phyloP scores from a whole-genome alignment of 2,888 invertebrate genomes.

The Zelleria hepariella region DNA sequence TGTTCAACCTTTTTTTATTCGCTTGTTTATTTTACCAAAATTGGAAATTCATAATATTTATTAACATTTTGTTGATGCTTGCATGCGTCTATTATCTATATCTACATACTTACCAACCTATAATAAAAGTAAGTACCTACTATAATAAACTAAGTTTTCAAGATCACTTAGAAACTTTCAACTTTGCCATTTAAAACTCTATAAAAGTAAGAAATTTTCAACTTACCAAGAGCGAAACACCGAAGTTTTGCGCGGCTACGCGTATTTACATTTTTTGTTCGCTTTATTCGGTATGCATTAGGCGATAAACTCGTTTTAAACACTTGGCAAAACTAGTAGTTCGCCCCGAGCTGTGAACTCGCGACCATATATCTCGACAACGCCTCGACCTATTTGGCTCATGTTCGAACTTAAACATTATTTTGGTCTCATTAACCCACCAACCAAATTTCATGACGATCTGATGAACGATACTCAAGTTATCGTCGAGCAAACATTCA shows the following conservation, averaged over 20 bases:
- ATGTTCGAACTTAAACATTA: too few species aligned
- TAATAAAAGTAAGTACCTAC: too few species aligned
- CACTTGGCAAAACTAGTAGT: neutral
- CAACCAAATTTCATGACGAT: too few species aligned
- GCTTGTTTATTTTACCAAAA: neutral
- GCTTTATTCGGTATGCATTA: neutral
- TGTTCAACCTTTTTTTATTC: neutral
- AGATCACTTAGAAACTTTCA: neutral
- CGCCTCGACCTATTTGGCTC: too few species aligned
- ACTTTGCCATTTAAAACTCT: constrained; percentile 1
- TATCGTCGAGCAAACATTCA: too few species aligned
- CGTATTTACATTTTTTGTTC: neutral
- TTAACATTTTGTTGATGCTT: neutral
- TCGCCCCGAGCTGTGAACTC: too few species aligned
- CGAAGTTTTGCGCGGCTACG: neutral
- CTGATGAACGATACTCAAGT: too few species aligned
- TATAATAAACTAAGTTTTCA: neutral
- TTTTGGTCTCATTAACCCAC: too few species aligned
- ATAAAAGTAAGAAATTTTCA: neutral
- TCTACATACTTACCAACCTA: too few species aligned
- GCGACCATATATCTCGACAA: too few species aligned
- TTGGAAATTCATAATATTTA: neutral
- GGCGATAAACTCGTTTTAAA: neutral
- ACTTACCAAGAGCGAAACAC: neutral
- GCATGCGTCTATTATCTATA: too few species aligned